Evolutionary conservation across 2,888 invertebrate species (phyloP).

Genomic region (Dicyrtoma fusca): DNA sequence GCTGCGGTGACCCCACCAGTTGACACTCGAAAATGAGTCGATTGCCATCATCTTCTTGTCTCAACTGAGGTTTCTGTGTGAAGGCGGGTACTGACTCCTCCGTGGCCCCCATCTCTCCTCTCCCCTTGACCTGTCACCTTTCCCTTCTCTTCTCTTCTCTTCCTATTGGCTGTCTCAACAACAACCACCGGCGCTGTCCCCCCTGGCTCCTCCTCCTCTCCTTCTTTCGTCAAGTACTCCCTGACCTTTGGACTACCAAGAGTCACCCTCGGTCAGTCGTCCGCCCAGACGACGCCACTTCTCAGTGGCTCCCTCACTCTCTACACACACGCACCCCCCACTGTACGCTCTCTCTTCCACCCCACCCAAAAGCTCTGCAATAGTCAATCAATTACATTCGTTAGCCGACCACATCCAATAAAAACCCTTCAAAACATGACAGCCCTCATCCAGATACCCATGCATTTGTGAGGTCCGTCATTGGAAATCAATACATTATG

Average conservation of each 20-base stretch:
- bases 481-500: too few relatives aligned
- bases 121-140: not conserved
- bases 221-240: not conserved
- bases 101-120: constrained; percentile 72
- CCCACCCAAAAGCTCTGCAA: constrained; percentile 11
- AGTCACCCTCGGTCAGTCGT: not conserved
- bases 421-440: too few relatives aligned
- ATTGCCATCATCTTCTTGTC: constrained; percentile 96
- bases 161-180: constrained; percentile 11
- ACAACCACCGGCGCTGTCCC: not conserved
- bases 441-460: too few relatives aligned
- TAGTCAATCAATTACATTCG: too few relatives aligned
- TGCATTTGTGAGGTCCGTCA: too few relatives aligned
- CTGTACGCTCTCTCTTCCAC: not conserved
- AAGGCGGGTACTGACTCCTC: constrained; percentile 98
- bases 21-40: constrained; percentile 93
- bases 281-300: too few relatives aligned
- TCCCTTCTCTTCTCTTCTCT: constrained; percentile 29
- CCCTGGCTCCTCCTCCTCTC: not conserved
- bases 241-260: not conserved
- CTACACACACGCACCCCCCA: constrained; percentile 9
- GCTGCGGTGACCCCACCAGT: constrained; percentile 82
- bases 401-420: too few relatives aligned
- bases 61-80: constrained; percentile 94
- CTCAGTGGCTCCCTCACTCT: constrained; percentile 9